Evolutionary conservation across 37 sponge, comb jelly and placozoan species (phyloP).

Genomic region (Chondrilla cf. caribensis): DNA sequence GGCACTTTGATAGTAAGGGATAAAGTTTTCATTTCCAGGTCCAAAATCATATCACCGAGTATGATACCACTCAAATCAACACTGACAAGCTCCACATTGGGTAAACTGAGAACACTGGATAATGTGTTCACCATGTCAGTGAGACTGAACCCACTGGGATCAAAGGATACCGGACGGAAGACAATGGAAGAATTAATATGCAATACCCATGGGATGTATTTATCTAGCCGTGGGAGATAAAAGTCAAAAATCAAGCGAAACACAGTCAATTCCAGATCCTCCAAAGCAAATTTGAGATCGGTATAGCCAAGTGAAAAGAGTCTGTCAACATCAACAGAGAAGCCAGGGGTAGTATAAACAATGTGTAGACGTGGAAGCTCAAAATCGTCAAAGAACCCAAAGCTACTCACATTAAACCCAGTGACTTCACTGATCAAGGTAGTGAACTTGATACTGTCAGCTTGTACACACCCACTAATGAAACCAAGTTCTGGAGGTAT

Average conservation of each 20-base stretch:
- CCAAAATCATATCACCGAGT: no score
- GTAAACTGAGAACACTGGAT: background rate
- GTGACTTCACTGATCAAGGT: background rate
- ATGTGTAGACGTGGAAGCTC: background rate
- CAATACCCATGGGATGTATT: no score
- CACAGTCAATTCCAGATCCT: background rate
- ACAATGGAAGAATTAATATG: no score
- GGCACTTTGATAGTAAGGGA: no score
- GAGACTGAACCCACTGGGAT: background rate
- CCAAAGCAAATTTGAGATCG: background rate
- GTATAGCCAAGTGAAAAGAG: background rate
- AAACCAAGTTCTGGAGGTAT: background rate
- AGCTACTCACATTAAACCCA: background rate
- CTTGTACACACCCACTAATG: background rate
- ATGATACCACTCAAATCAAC: no score
- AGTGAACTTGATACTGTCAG: background rate
- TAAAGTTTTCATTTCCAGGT: no score
- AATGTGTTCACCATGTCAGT: background rate
- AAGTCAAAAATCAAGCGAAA: background rate
- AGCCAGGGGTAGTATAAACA: background rate
- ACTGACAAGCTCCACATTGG: no score
- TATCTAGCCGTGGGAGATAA: no score
- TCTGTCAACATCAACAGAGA: background rate
- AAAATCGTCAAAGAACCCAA: background rate
- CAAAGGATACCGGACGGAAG: no score